Evolutionary conservation across 2,113 vertebrate species (phyloP).

Genomic region (Chaetorhynchus papuensis): DNA sequence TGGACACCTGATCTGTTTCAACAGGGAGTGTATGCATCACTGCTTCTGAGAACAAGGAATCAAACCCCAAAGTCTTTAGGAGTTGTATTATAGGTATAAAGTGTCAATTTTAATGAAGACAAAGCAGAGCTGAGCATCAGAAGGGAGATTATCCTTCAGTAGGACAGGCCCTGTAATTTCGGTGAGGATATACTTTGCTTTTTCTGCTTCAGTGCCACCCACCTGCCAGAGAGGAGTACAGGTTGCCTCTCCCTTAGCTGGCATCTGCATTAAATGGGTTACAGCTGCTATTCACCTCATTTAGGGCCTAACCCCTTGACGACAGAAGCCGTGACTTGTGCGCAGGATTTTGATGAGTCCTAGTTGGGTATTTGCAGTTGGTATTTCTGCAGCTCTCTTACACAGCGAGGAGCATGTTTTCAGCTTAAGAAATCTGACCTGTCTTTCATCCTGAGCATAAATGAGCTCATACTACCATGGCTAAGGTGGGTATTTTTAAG

Average conservation of each 20-base stretch:
- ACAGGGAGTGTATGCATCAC: not conserved
- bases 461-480: not conserved
- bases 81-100: not conserved
- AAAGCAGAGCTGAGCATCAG: not conserved
- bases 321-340: not conserved
- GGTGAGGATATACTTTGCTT: not conserved
- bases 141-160: not conserved
- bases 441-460: not conserved
- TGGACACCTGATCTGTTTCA: too few relatives aligned
- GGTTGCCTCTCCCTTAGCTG: not conserved
- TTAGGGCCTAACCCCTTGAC: not conserved
- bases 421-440: not conserved
- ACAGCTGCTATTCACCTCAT: conserved; percentile 10
- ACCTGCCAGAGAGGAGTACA: not conserved
- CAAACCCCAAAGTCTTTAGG: not conserved
- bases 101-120: not conserved
- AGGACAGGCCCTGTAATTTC: not conserved
- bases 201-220: not conserved
- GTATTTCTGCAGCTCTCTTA: not conserved
- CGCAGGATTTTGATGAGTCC: not conserved
- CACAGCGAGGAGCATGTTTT: not conserved
- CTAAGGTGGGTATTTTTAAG: not conserved
- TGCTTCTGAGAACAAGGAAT: not conserved
- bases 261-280: not conserved
- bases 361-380: not conserved